Percentiles rank a stretch among this genome's conserved stretches.
Conservation (phyloP, 2,113 vertebrate genomes). For the Accipiter cooperii region DNA sequence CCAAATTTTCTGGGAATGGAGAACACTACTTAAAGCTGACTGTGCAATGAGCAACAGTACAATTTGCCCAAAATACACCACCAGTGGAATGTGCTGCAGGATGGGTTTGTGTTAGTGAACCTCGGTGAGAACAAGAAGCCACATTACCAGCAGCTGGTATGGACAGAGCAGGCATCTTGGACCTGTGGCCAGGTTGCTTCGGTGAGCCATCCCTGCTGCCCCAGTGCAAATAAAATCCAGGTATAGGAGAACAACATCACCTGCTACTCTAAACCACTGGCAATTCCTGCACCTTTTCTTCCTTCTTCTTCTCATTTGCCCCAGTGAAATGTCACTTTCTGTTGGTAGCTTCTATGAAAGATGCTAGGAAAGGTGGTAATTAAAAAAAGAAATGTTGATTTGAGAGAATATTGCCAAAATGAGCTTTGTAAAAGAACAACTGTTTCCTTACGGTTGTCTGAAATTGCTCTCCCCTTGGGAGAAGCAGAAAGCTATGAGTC, state of each 20-base stretch:
- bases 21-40: neutral
- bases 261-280: neutral
- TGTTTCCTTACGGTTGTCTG: neutral
- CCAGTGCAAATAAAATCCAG: neutral
- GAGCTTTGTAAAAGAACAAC: neutral
- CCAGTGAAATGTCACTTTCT: neutral
- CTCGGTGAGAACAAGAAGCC: neutral
- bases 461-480: neutral
- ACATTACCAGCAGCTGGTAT: neutral
- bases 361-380: neutral
- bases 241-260: neutral
- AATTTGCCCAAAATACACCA: neutral
- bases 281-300: accelerated
- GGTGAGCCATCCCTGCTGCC: neutral
- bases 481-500: neutral
- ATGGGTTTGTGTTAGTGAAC: neutral
- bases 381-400: constrained; percentile 6
- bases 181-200: neutral
- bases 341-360: neutral
- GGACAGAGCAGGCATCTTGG: neutral
- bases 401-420: neutral
- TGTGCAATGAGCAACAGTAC: neutral
- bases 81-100: neutral
- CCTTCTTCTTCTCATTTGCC: neutral
- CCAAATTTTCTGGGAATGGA: neutral